Evolutionary conservation across 1,140 invertebrate genomes (phyloP), one percentile per base, ranked within the genome.

Genomic region (Cecropterus lyciades): DNA sequence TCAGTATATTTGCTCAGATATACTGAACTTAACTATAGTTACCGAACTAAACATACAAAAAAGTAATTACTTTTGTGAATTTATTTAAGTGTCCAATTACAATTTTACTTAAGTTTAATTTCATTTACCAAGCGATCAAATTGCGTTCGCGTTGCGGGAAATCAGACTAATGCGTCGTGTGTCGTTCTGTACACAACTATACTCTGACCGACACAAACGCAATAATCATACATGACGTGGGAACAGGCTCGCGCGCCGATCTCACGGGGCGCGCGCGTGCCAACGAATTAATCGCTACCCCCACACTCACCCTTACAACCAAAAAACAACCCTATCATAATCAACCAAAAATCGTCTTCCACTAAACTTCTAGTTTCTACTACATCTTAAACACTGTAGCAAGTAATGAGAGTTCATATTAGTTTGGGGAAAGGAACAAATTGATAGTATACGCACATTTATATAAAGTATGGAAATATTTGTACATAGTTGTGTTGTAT

Each of bases 221-320:
- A 17, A 40, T n/a, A n/a, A n/a, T n/a, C n/a, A n/a, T 42, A 42
- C 37, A 42, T 17, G 15, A 68, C 66, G 60, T 60, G 59, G 52
- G 65, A 76, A 72, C 66, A 62, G 59, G 13, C 55, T 64, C 63
- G 65, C 65, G 55, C 65, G 65, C 64, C 68, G 70, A 8, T 57
- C 72, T 69, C 78, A 76, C 84, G 75, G 65, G 72, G 57, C 63
- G 70, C 64, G 16, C 69, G 68, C 79, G 70, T 75, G 73, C 62
- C 73, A 17, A 20, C 20, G 70, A 69, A 73, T 72, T 78, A 79
- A 82, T 82, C 67, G 51, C 64, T 60, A 57, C 55, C 55, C 55
- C 13, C 27, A 57, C 48, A 30, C 9, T 16, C 37, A 56, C 45
- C 45, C 40, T 15, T 43, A 8, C 56, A 65, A 63, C 42, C 43